Evolutionary conservation across 1,140 invertebrate genomes (phyloP).

Genomic region (Campodea augens): DNA sequence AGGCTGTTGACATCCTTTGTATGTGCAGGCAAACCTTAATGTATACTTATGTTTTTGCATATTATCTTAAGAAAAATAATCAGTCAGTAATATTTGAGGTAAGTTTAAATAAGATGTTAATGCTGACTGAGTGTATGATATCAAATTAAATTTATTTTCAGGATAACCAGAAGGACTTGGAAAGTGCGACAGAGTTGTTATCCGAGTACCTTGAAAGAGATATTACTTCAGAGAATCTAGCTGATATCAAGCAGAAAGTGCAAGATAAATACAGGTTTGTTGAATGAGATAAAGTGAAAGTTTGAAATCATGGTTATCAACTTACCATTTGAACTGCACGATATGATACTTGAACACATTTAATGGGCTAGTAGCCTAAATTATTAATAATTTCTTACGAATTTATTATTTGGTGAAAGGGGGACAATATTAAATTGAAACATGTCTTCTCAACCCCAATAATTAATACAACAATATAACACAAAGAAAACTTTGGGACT

Average conservation of each 20-base stretch:
- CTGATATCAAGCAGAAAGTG: constrained; percentile 97
- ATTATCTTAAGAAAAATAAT: constrained; percentile 94
- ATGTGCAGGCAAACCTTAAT: constrained; percentile 93
- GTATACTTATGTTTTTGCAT: constrained; percentile 99
- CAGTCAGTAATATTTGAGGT: constrained; percentile 95
- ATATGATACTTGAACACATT: no score
- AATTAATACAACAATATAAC: no score
- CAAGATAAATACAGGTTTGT: constrained; percentile 92
- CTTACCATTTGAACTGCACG: no score
- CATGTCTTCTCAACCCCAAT: no score
- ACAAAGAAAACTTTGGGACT: no score
- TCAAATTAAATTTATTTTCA: constrained; percentile 15
- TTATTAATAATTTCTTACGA: no score
- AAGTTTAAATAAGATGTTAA: no score
- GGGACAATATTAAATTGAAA: no score
- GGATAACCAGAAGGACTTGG: constrained; percentile 96
- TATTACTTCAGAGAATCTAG: constrained; percentile 91
- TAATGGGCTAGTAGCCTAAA: no score
- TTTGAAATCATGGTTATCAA: no score
- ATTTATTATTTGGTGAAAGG: no score
- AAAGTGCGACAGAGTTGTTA: constrained; percentile 87
- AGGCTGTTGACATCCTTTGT: constrained; percentile 93
- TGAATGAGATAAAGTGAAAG: no score
- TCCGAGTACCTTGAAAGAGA: constrained; percentile 96
- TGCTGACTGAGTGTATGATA: not conserved